A percentile compares a stretch with the other conserved stretches of the same genome.
Conservation (phyloP, 2,113 vertebrate genomes). For the Silurus meridionalis region DNA sequence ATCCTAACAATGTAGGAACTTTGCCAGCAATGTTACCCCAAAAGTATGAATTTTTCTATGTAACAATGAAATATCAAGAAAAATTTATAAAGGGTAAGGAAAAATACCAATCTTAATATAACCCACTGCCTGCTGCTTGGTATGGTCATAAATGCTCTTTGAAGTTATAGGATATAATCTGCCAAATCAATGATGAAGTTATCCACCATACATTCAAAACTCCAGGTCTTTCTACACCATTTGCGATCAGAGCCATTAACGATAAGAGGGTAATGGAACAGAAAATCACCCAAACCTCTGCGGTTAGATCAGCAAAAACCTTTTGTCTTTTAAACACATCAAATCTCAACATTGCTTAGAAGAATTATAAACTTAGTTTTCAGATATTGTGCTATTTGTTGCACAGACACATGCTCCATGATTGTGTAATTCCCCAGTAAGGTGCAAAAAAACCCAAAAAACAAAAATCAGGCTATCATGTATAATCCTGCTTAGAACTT, state of each 20-base stretch:
- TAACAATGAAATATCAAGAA: background rate
- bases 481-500: background rate
- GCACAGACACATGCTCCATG: background rate
- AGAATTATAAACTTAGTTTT: background rate
- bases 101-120: background rate
- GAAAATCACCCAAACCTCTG: background rate
- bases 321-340: background rate
- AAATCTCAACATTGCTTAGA: background rate
- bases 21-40: background rate
- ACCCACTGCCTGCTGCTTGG: background rate
- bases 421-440: background rate
- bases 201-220: background rate
- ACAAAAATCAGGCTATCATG: background rate
- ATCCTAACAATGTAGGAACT: background rate
- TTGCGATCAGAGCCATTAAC: background rate
- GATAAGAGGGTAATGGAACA: background rate
- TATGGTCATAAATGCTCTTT: background rate
- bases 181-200: background rate
- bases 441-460: no score
- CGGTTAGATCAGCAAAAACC: background rate
- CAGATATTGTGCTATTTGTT: background rate
- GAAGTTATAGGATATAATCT: background rate
- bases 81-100: background rate
- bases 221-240: background rate
- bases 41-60: background rate